phyloP scores from a whole-genome alignment of 2,797 vertebrate species.

The Lerista edwardsae region DNA sequence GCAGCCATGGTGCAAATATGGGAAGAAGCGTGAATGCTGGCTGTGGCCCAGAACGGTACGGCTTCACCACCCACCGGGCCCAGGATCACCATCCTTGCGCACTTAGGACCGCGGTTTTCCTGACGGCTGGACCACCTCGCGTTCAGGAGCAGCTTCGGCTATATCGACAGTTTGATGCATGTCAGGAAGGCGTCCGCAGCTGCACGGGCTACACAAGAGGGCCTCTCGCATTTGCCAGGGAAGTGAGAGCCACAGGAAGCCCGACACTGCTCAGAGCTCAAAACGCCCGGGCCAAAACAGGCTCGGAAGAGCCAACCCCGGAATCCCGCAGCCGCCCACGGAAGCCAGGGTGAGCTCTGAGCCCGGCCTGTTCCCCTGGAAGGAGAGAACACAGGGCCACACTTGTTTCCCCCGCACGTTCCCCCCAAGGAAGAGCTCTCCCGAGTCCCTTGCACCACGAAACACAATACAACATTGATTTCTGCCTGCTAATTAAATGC shows the following conservation, averaged over 20 bases:
- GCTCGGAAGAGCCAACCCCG: background rate
- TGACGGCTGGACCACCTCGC: too few species aligned
- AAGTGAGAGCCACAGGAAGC: background rate
- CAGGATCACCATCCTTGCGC: too few species aligned
- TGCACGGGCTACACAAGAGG: too few species aligned
- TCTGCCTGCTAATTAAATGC: conserved; percentile 58
- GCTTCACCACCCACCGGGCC: too few species aligned
- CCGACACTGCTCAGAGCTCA: rapidly evolving
- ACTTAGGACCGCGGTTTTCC: too few species aligned
- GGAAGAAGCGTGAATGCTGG: too few species aligned
- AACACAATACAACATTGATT: conserved; percentile 48
- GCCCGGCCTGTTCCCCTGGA: background rate
- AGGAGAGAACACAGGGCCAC: background rate
- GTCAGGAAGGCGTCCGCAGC: conserved; percentile 39
- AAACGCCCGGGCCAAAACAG: conserved; percentile 3
- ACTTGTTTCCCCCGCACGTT: background rate
- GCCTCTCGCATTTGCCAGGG: background rate
- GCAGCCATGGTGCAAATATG: too few species aligned
- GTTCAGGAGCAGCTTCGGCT: background rate
- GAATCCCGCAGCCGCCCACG: background rate
- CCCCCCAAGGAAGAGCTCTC: background rate
- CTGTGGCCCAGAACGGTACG: too few species aligned
- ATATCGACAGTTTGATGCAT: conserved; percentile 49
- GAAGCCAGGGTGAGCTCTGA: background rate
- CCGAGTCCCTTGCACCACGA: conserved; percentile 8